Conservation (phyloP, 1,140 invertebrate genomes). For the Eubasilissa regina region DNA sequence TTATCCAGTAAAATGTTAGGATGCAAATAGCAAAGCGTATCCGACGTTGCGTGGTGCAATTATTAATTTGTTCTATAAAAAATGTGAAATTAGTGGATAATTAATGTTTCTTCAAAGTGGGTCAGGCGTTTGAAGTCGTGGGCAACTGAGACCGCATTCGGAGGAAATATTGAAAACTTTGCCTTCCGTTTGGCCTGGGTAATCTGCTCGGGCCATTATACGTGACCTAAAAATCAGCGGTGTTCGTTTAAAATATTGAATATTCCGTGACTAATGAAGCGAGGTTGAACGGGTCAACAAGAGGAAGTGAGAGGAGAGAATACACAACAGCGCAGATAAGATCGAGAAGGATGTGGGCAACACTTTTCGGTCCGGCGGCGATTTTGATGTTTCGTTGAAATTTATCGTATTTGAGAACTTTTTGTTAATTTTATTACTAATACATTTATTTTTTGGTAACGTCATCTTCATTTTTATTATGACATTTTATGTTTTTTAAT, state of each 20-base stretch:
- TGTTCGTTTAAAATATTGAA: background rate
- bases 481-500: too few relatives aligned
- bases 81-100: too few relatives aligned
- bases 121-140: background rate
- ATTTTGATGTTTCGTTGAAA: background rate
- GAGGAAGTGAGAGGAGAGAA: background rate
- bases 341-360: constrained; percentile 11
- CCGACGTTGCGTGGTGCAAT: too few relatives aligned
- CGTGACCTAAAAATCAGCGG: constrained; percentile 5
- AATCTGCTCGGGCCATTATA: background rate
- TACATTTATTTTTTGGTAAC: too few relatives aligned
- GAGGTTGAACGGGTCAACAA: background rate
- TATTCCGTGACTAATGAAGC: background rate
- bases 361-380: background rate
- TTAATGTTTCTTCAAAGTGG: background rate
- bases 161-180: background rate
- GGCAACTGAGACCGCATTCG: background rate
- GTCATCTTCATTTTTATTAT: too few relatives aligned
- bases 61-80: too few relatives aligned
- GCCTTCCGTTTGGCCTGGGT: background rate
- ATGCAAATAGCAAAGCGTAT: too few relatives aligned
- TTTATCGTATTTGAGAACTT: too few relatives aligned
- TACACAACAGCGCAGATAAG: background rate
- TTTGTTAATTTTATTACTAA: too few relatives aligned
- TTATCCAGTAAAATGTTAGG: too few relatives aligned